Percentiles rank a stretch among this genome's conserved stretches.
These are phyloP conservation scores for Octodon degus DNA, from an alignment of 2,113 vertebrate genomes.

Conservation along the genomic window DNA sequence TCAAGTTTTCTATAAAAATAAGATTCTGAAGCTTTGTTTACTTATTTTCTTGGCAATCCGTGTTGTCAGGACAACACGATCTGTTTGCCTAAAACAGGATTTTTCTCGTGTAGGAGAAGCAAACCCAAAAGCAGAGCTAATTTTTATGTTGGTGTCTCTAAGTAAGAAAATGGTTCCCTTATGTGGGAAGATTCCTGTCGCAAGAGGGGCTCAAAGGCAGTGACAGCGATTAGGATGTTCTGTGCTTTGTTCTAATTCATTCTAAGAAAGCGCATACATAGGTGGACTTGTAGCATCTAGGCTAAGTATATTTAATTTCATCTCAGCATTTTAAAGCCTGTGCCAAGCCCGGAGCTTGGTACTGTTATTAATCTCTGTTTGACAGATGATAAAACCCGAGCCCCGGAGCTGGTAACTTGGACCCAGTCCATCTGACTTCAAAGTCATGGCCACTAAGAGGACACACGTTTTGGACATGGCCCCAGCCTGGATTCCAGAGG, in stretches of 20 bases:
- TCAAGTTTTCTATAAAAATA: slow-evolving; percentile 70
- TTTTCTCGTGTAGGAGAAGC: slow-evolving; percentile 43
- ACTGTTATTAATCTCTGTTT: background rate
- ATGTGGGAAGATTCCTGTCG: slow-evolving; percentile 4
- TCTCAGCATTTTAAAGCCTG: background rate
- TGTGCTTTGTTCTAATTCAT: slow-evolving; percentile 47
- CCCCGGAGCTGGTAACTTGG: background rate
- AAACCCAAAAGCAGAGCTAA: slow-evolving; percentile 36
- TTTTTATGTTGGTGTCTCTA: slow-evolving; percentile 41
- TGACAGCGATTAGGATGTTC: slow-evolving; percentile 12
- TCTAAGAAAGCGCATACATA: background rate
- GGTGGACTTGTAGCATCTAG: slow-evolving; percentile 2
- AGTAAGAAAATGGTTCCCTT: slow-evolving; percentile 48
- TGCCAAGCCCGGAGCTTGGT: background rate
- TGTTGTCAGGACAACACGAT: slow-evolving; percentile 78
- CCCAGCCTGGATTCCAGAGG: background rate
- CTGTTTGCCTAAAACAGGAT: slow-evolving; percentile 62
- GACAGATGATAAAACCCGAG: slow-evolving; percentile 10
- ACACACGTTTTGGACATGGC: background rate
- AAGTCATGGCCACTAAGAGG: background rate
- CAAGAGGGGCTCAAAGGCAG: background rate
- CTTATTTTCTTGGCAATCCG: slow-evolving; percentile 73
- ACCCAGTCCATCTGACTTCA: background rate
- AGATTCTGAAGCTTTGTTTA: slow-evolving; percentile 61
- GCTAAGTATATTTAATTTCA: slow-evolving; percentile 23